Evolutionary conservation across 2,113 vertebrate species (phyloP).

Genomic region (Piaya cayana): DNA sequence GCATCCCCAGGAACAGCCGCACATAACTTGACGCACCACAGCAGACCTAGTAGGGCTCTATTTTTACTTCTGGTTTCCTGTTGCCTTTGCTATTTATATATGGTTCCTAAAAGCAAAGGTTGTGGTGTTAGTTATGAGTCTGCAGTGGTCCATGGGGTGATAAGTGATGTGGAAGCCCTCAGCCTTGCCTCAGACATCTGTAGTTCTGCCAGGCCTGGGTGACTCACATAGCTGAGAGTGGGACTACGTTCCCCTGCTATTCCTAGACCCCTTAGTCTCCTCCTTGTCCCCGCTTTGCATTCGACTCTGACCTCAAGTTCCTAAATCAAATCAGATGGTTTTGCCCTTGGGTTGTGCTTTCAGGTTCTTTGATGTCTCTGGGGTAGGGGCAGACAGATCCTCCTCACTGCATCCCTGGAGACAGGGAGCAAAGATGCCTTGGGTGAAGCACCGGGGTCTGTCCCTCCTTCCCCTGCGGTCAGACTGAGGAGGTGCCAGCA

Average conservation of each 20-base stretch:
- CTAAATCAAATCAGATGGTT: conserved; percentile 47
- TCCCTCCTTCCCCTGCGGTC: neutral
- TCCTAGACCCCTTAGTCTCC: neutral
- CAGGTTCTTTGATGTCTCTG: neutral
- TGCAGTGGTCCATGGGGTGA: neutral
- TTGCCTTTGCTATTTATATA: conserved; percentile 30
- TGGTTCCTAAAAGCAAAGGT: neutral
- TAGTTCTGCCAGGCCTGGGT: neutral
- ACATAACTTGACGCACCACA: neutral
- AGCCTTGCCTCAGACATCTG: neutral
- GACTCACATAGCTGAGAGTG: neutral
- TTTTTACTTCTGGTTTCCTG: conserved; percentile 33
- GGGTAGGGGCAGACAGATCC: neutral
- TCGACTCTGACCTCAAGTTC: neutral
- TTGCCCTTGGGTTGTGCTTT: neutral
- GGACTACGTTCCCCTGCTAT: neutral
- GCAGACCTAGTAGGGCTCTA: neutral
- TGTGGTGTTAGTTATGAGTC: neutral
- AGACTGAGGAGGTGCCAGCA: neutral
- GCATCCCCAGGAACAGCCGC: neutral
- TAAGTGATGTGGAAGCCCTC: neutral
- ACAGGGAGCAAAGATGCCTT: neutral
- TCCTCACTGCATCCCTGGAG: neutral
- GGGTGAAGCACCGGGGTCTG: fast-evolving
- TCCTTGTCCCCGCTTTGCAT: conserved; percentile 12